Evolutionary conservation across 2,113 vertebrate genomes (phyloP), one percentile per base, ranked within the genome.

Genomic region (Catharus fuscescens): DNA sequence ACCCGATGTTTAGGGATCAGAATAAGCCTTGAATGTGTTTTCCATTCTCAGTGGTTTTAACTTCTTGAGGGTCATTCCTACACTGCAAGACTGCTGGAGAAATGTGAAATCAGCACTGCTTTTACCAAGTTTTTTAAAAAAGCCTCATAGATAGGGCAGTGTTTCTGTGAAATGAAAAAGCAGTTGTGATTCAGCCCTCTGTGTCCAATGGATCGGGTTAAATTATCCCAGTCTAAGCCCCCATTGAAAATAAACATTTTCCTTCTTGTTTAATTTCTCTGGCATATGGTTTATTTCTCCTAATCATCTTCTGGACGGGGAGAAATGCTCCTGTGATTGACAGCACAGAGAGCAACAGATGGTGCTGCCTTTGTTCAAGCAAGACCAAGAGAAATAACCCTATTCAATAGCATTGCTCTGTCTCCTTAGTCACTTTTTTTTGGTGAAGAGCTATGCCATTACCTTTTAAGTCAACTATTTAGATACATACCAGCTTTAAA

Each of bases 331-430:
- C 54, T 62, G 34, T 76, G 56, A 92, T 76, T 91, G 96, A 89
- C 66, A 93, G 60, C 69, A 69, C 8, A 10, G 7, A 82, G 20
- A 78, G 84, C 80, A 80, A 92, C 48, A 97, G 96, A 96, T 91
- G 97, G 91, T 64, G 53, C 82, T 94, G 34, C 83, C 56, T 72
- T 54, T 87, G 57, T 88, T 83, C 32, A 44, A n/a, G 59, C 12
- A 56, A 90, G 48, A 93, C 19, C 0, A 3, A 34, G 47, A 88
- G 31, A 66, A 50, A n/a, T 12, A 69, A 70, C 7, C 4, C 9
- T 40, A 7, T 90, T 66, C 23, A 57, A 61, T n/a, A 66, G 59
- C 40, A 50, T 54, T 54, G 52, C 19, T 67, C 71, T 29, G 10
- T 44, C 13, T 66, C 32, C 52, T 59, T 8, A 20, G 29, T n/a